Evolutionary conservation across 2,888 invertebrate genomes (phyloP), one percentile per base, ranked within the genome.

Genomic region (Spicauda simplicius): DNA sequence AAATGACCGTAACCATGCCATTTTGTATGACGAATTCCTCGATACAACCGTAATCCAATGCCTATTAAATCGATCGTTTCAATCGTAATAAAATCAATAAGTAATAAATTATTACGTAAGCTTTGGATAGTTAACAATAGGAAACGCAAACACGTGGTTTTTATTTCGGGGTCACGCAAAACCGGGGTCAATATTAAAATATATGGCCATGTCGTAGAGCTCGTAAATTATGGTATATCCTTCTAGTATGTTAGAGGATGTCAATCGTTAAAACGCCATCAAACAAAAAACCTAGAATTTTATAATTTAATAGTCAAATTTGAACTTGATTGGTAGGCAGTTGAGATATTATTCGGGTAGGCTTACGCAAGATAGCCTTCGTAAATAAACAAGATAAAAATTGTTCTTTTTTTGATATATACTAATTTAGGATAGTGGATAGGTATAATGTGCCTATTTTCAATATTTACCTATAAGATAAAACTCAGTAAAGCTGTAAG

Each of bases 171-270:
- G 41, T 14, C 19, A 55, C 30, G 30, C 18, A 37, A 0, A 25
- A 37, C 33, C 4, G 52, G 52, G 52, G 53, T 14, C 37, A 53
- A 16, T 19, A 30, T 50, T 33, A 52, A 37, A 18, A n/a, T n/a
- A 33, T 50, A 7, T 33, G 19, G 33, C 53, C 52, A 53, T 37
- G 18, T 61, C 33, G n/a, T 14, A 20, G 8, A n/a, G 20, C 33
- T 20, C 18, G 10, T 19, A 18, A 60, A 52, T 52, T 16, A 30
- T 12, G 7, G 7, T 33, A 30, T 0, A 14, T 30, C 41, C n/a
- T 45, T 58, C 45, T 20, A 16, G 14, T 14, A n/a, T 53, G 14
- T 19, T 58, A 57, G 52, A 64, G 52, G 53, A 62, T 55, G 45
- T 12, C 14, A 48, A 56, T 53, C 37, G 25, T 60, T n/a, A 59